A percentile compares a stretch with the other conserved stretches of the same genome.
phyloP scores from a whole-genome alignment of 2,888 invertebrate genomes.

The Lucinisca nassula region DNA sequence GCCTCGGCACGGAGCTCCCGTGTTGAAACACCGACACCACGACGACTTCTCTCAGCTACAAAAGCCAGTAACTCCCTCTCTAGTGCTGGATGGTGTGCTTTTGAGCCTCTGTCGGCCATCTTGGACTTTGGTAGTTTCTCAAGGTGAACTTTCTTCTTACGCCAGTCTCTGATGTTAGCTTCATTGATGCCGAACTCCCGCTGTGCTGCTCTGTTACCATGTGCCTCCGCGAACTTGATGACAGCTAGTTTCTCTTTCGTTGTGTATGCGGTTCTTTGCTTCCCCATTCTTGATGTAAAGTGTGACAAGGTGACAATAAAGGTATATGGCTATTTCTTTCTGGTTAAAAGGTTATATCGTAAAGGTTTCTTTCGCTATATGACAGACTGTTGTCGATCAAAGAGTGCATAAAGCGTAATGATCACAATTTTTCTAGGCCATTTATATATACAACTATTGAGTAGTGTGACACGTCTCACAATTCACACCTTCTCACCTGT shows the following conservation, averaged over 20 bases:
- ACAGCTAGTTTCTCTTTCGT: neutral
- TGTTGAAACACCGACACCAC: neutral
- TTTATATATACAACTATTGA: too few relatives aligned
- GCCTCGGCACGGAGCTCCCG: neutral
- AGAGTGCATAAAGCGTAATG: too few relatives aligned
- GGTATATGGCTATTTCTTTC: too few relatives aligned
- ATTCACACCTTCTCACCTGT: too few relatives aligned
- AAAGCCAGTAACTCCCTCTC: neutral
- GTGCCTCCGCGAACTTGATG: neutral
- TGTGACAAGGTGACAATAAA: too few relatives aligned
- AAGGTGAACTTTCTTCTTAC: neutral
- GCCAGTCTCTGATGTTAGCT: neutral
- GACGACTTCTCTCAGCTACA: neutral
- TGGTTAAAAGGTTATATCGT: too few relatives aligned
- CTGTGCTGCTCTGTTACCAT: conserved; percentile 18
- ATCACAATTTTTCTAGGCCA: too few relatives aligned
- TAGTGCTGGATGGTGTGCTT: neutral
- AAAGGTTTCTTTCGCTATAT: too few relatives aligned
- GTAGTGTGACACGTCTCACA: too few relatives aligned
- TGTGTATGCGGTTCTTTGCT: neutral
- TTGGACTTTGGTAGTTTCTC: neutral
- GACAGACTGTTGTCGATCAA: too few relatives aligned
- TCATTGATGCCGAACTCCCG: neutral
- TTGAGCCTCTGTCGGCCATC: neutral
- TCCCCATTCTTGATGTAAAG: neutral